phyloP scores from a whole-genome alignment of 2,113 vertebrate genomes.

The Poeciliopsis occidentalis region DNA sequence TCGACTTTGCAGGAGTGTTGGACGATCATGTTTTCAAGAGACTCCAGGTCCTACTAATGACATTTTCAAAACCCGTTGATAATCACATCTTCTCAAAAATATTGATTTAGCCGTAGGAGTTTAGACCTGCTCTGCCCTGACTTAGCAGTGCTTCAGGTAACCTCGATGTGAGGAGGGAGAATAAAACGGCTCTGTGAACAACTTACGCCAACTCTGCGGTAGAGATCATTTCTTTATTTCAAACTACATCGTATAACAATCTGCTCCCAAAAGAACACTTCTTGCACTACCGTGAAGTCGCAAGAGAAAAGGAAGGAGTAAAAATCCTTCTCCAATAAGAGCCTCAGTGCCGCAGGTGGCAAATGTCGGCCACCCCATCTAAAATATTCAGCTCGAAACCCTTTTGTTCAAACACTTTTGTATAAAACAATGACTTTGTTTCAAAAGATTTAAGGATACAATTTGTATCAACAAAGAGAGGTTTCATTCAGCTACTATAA shows the following conservation, averaged over 20 bases:
- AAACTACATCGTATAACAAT: conserved; percentile 14
- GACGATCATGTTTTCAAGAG: background rate
- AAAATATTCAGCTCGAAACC: conserved; percentile 55
- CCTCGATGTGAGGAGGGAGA: background rate
- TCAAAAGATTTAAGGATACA: conserved; percentile 89
- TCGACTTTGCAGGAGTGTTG: too few species aligned
- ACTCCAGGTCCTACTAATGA: background rate
- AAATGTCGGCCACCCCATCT: conserved; percentile 44
- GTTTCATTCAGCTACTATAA: conserved; percentile 83
- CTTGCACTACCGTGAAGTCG: conserved; percentile 14
- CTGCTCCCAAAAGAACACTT: conserved; percentile 14
- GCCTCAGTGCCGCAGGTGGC: conserved; percentile 26
- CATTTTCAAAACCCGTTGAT: background rate
- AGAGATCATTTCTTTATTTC: background rate
- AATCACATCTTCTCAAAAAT: background rate
- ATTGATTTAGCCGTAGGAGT: background rate
- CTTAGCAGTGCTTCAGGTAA: background rate
- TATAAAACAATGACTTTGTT: conserved; percentile 83
- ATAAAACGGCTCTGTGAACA: background rate
- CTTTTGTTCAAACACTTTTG: conserved; percentile 67
- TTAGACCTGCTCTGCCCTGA: background rate
- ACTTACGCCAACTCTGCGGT: background rate
- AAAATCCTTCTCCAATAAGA: conserved; percentile 27
- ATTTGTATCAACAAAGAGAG: conserved; percentile 98
- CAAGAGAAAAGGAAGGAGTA: conserved; percentile 22